Conservation (phyloP, 2,113 vertebrate species). For the Mobula hypostoma region DNA sequence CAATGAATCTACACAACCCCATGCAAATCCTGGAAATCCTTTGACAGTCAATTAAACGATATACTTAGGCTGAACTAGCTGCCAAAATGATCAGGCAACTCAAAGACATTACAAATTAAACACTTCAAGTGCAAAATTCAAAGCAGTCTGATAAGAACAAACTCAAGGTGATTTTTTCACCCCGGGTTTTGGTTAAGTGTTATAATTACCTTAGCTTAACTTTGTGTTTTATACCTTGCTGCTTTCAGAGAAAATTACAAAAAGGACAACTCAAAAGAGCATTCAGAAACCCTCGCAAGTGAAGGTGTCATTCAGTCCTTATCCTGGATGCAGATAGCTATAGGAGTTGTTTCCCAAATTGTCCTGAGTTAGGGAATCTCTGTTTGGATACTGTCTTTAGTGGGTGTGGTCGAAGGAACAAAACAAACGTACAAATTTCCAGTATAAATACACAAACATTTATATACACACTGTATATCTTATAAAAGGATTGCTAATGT, state of each 20-base stretch:
- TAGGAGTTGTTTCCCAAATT: background rate
- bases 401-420: background rate
- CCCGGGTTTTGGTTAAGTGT: background rate
- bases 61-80: no score
- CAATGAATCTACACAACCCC: no score
- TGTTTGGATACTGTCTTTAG: background rate
- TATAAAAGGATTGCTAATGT: background rate
- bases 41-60: no score
- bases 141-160: background rate
- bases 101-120: background rate
- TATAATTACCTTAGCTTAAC: background rate
- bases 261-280: background rate
- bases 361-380: background rate
- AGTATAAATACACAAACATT: no score
- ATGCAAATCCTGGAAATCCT: no score
- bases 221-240: background rate
- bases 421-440: background rate
- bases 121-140: background rate
- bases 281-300: background rate
- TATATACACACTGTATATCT: background rate
- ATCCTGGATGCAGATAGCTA: background rate
- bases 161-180: background rate
- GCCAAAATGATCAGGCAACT: no score
- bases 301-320: background rate
- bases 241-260: background rate